A percentile compares a stretch with the other conserved stretches of the same genome.
Conservation (phyloP, 2,113 vertebrate genomes). For the Varanus komodoensis region DNA sequence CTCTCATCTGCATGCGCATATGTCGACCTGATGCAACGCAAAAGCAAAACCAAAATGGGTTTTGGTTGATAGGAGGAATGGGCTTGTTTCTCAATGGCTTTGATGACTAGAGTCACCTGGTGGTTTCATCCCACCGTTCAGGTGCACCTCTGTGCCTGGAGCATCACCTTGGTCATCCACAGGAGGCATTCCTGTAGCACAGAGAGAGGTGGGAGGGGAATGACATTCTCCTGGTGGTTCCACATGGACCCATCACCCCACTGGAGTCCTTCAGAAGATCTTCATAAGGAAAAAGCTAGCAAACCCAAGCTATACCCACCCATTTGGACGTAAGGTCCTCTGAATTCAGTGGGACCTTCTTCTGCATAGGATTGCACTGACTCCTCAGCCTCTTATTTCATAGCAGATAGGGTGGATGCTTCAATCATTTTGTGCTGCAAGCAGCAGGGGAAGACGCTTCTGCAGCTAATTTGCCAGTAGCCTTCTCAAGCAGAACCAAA, state of each 20-base stretch:
- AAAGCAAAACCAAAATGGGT: neutral
- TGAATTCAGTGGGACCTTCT: neutral
- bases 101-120: neutral
- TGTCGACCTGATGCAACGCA: neutral
- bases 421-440: neutral
- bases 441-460: neutral
- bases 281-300: too few relatives aligned
- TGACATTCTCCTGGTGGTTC: too few relatives aligned
- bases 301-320: neutral
- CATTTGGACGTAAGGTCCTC: neutral
- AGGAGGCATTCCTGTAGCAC: too few relatives aligned
- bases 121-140: neutral
- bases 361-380: neutral
- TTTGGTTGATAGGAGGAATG: neutral
- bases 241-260: too few relatives aligned
- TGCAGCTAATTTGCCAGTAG: neutral
- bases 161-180: neutral
- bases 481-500: neutral
- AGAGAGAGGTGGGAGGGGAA: too few relatives aligned
- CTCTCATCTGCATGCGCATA: neutral
- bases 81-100: neutral
- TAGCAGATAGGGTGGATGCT: neutral
- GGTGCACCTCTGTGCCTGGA: neutral
- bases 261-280: too few relatives aligned
- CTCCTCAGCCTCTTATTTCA: neutral